phyloP scores from a whole-genome alignment of 2,888 invertebrate genomes.

The Agonopterix arenella region DNA sequence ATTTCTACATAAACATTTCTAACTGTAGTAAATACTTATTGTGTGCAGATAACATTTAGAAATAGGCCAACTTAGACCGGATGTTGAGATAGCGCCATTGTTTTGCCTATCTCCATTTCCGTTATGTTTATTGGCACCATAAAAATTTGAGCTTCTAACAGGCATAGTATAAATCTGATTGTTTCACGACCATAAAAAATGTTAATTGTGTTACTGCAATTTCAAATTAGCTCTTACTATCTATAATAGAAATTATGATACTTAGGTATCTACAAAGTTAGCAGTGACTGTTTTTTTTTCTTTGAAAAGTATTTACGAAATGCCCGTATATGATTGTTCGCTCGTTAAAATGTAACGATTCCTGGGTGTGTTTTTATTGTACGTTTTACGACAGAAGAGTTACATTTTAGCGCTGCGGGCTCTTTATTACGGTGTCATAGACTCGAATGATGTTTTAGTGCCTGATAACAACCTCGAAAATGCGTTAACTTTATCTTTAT shows the following conservation, averaged over 20 bases:
- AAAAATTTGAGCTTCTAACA: conserved; percentile 31
- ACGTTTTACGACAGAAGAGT: conserved; percentile 64
- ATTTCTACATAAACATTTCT: conserved; percentile 21
- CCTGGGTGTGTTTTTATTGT: conserved; percentile 65
- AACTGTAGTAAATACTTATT: conserved; percentile 22
- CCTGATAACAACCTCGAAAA: conserved; percentile 59
- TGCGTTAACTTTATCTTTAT: conserved; percentile 37
- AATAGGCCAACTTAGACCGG: conserved; percentile 36
- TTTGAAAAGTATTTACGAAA: conserved; percentile 23
- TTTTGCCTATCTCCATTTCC: conserved; percentile 45
- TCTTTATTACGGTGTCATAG: conserved; percentile 68
- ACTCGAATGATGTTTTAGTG: conserved; percentile 63
- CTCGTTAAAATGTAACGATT: conserved; percentile 71
- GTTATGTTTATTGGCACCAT: conserved; percentile 35
- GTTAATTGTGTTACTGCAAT: conserved; percentile 7
- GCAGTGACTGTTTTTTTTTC: conserved; percentile 43
- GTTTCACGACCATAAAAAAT: conserved; percentile 5
- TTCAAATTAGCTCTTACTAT: conserved; percentile 1
- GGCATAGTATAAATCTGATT: conserved; percentile 5
- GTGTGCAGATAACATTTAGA: conserved; percentile 38
- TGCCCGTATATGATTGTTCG: conserved; percentile 67
- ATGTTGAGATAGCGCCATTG: conserved; percentile 47
- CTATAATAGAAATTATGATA: background rate
- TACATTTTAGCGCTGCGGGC: conserved; percentile 76
- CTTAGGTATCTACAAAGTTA: conserved; percentile 16